Conservation (phyloP, 2,113 vertebrate species). For the Mastomys coucha region DNA sequence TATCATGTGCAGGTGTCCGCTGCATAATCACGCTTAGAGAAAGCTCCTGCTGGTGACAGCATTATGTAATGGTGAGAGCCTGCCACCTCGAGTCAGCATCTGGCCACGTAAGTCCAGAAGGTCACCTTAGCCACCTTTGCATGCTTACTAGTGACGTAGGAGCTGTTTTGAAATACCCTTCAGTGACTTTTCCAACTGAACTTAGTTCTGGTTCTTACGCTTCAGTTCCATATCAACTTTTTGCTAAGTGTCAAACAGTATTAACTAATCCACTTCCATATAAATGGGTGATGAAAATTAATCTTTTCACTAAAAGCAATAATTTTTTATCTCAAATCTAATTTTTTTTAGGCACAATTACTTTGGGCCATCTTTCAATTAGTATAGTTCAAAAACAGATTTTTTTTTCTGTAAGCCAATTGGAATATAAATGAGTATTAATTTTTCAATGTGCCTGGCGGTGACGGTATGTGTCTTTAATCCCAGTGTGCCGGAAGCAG, state of each 20-base stretch:
- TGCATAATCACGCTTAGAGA: not conserved
- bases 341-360: not conserved
- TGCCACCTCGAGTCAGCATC: not conserved
- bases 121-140: constrained; percentile 10
- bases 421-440: constrained; percentile 39
- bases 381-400: constrained; percentile 8
- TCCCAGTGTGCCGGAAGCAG: not conserved
- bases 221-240: constrained; percentile 9
- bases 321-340: not conserved
- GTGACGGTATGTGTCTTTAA: not conserved
- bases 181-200: constrained; percentile 43
- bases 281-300: not conserved
- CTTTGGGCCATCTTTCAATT: not conserved
- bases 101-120: not conserved
- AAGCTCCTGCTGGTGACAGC: not conserved
- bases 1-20: too few species aligned
- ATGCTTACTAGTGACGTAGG: constrained; percentile 20
- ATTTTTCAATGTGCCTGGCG: not conserved
- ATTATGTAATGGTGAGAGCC: constrained; percentile 7
- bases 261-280: not conserved
- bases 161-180: constrained; percentile 61
- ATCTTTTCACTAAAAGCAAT: not conserved
- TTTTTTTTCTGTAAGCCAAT: not conserved
- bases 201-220: constrained; percentile 46
- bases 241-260: constrained; percentile 37